Evolutionary conservation across 2,113 vertebrate genomes (phyloP), one percentile per base, ranked within the genome.

Genomic region (Lagopus leucura): DNA sequence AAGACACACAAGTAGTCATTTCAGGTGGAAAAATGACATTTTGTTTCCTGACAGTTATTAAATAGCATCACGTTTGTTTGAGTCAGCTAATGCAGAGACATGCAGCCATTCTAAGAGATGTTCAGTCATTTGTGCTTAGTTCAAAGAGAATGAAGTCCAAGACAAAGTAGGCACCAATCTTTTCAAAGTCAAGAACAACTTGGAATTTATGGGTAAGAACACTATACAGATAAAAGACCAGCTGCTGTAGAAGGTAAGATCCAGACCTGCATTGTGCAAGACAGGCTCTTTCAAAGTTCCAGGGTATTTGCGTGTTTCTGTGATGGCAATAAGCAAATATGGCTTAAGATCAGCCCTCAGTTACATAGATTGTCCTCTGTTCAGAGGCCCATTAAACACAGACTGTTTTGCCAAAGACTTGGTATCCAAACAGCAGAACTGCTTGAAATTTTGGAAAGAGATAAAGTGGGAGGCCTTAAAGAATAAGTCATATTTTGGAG

Each of bases 381-480:
- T 91, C 65, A 78, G 57, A 86, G 67, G 48, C 65, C 89, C 79
- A 78, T 78, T 88, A 95, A 81, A 42, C 61, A 75, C 27, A 86
- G 80, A 65, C 1, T 2, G 21, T 88, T 83, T 82, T 95, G 89
- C 91, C 94, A 95, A 88, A 91, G 48, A 54, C 43, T 66, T 57
- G 5, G n/a, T 79, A 77, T 75, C 81, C 63, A 88, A 90, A 86
- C 43, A 74, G 43, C 43, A 91, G 81, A 95, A 78, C 65, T 65
- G 82, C 25, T 86, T 69, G 30, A 83, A 77, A 91, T 72, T 89
- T 90, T 96, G 91, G 89, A 95, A 91, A 61, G 40, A 10, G 45
- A 91, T 78, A 4, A 89, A 94, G 69, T 48, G 15, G 47, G 27
- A 90, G 38, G 34, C 34, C 61, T 55, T 81, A 67, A 74, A 76